Base-by-base conservation (phyloP, 2,113 vertebrate genomes). In the Rhinichthys klamathensis region DNA sequence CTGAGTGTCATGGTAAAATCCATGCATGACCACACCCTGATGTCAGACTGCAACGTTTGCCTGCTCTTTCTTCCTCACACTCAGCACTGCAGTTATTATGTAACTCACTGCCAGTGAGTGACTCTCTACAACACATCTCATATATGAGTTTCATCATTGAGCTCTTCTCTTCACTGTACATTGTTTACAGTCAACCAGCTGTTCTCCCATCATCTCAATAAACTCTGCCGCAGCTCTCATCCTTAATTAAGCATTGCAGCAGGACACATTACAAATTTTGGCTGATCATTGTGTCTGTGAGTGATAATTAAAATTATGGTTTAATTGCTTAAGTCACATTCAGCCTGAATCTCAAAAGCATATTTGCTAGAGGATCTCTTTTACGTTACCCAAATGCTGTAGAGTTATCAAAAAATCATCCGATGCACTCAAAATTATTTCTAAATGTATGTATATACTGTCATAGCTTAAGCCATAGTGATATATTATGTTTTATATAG, bases 21-120 rank as follows among this genome's bases (percentile, higher is more conserved):
- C 35, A 54, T 44, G 35, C 56, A 61, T 61, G 77, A 44, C 77
- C 77, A 61, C 77, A 61, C 77, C 77, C 76, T 79, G 32, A 25
- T 41, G 32, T 41, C 18, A 79, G 74, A 21, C 49, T 54, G 74
- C 49, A 76, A 21, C 3, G 46, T 54, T 76, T 76, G 13, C 16
- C 21, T 61, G 56, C 56, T 38, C 5, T 61, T 60, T 60, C 23
- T 61, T 12, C 23, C n/a, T 80, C 56, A 44, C 77, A 25, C 35
- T 80, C 54, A 44, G 32, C 56, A 80, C 77, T 80, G 77, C 56
- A 80, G 56, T 80, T 80, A 44, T 63, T 80, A 61, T 61, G 58
- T 80, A 80, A 80, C 35, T 44, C 56, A 44, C 35, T 12, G 2
- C 30, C 56, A 60, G 56, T 30, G 46, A 30, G 41, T 63, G 56